Percentiles rank a stretch among this genome's conserved stretches.
phyloP scores from a whole-genome alignment of 2,797 vertebrate species.

The Picus viridis region DNA sequence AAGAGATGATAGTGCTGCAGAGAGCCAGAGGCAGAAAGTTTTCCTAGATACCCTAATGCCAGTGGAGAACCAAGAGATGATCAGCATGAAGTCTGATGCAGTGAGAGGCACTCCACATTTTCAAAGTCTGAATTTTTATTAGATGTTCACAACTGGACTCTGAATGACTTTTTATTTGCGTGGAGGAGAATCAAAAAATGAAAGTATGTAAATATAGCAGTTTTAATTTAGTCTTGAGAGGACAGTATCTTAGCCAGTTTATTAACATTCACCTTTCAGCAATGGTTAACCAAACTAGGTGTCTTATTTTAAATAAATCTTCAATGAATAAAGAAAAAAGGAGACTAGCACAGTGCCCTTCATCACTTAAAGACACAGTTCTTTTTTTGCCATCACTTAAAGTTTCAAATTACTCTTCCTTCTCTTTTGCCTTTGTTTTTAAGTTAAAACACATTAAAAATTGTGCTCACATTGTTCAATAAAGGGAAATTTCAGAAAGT shows the following conservation, averaged over 20 bases:
- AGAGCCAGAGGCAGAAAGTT: background rate
- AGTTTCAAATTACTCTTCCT: background rate
- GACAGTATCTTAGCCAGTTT: background rate
- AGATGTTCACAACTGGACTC: background rate
- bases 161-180: background rate
- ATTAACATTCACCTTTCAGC: background rate
- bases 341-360: background rate
- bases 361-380: background rate
- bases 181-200: background rate
- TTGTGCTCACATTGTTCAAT: background rate
- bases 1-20: background rate
- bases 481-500: conserved; percentile 6
- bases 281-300: background rate
- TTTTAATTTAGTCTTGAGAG: background rate
- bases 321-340: background rate
- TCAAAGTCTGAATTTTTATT: background rate
- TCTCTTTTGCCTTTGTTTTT: background rate
- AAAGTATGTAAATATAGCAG: background rate
- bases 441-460: background rate
- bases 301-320: background rate
- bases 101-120: background rate
- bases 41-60: background rate
- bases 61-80: background rate
- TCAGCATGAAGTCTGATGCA: background rate
- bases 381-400: background rate